A percentile compares a stretch with the other conserved stretches of the same genome.
Conservation (phyloP, 2,113 vertebrate species). For the Crotalus viridis region DNA sequence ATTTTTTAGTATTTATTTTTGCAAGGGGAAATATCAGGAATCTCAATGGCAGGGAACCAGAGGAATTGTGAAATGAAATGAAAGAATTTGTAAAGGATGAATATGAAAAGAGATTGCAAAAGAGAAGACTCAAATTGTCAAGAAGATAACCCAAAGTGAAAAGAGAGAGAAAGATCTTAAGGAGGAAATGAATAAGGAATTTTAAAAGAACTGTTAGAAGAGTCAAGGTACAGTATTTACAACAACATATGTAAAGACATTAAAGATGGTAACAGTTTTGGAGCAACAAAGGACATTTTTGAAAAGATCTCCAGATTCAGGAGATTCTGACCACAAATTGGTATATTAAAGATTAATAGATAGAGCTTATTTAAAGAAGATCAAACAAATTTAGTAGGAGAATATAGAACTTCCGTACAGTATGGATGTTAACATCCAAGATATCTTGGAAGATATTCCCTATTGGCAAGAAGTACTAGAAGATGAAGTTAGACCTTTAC, state of each 20-base stretch:
- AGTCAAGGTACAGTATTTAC: background rate
- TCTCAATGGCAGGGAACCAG: background rate
- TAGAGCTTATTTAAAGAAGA: background rate
- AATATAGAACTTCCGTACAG: background rate
- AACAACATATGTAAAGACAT: background rate
- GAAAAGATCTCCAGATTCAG: background rate
- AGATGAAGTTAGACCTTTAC: background rate
- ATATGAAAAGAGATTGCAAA: background rate
- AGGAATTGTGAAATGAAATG: background rate
- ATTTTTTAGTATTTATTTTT: background rate
- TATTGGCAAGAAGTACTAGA: background rate
- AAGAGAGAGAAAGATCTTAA: background rate
- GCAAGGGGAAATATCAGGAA: background rate
- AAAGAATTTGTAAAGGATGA: background rate
- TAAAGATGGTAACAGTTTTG: background rate
- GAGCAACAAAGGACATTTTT: background rate
- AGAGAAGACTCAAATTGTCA: background rate
- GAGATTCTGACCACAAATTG: background rate
- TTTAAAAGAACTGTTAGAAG: background rate
- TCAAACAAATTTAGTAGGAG: background rate
- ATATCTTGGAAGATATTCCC: background rate
- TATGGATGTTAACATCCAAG: background rate
- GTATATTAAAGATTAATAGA: background rate
- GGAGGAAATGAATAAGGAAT: background rate
- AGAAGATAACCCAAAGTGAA: background rate